These are phyloP conservation scores for Discoglossus pictus DNA, from an alignment of 2,797 vertebrate species.

Conservation along the genomic window DNA sequence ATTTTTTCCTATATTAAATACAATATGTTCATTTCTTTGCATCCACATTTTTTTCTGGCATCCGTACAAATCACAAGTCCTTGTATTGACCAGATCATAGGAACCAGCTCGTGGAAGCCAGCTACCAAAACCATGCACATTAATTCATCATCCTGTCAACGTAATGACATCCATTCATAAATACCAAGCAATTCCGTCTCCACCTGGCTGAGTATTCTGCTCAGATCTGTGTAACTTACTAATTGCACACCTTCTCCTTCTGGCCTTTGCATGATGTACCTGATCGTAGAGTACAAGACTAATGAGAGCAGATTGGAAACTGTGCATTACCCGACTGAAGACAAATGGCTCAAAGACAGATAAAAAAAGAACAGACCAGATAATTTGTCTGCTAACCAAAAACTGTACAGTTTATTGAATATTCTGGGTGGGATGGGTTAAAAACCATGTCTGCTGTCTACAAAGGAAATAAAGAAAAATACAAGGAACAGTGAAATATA, in stretches of 20 bases:
- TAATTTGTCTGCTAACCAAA: no score
- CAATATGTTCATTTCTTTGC: no score
- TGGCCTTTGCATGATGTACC: conserved; percentile 51
- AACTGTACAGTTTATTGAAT: no score
- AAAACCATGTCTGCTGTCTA: background rate
- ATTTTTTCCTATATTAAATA: no score
- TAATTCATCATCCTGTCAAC: conserved; percentile 87
- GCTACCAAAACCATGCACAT: conserved; percentile 72
- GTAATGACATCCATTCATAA: conserved; percentile 86
- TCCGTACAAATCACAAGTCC: conserved; percentile 62
- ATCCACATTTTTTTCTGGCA: conserved; percentile 44
- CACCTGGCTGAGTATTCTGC: conserved; percentile 75
- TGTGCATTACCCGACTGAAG: conserved; percentile 37
- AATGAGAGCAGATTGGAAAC: conserved; percentile 51
- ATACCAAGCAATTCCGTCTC: conserved; percentile 77
- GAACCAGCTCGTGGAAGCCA: conserved; percentile 72
- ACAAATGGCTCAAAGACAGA: conserved; percentile 29
- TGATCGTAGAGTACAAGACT: conserved; percentile 51
- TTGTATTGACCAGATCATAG: conserved; percentile 72
- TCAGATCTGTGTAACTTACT: conserved; percentile 64
- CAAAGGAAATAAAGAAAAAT: background rate
- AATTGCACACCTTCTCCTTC: conserved; percentile 59
- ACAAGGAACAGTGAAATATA: background rate
- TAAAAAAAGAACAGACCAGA: conserved; percentile 4
- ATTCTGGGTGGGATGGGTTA: no score